phyloP scores from a whole-genome alignment of 2,888 invertebrate genomes.

The Asteroscopus sphinx region DNA sequence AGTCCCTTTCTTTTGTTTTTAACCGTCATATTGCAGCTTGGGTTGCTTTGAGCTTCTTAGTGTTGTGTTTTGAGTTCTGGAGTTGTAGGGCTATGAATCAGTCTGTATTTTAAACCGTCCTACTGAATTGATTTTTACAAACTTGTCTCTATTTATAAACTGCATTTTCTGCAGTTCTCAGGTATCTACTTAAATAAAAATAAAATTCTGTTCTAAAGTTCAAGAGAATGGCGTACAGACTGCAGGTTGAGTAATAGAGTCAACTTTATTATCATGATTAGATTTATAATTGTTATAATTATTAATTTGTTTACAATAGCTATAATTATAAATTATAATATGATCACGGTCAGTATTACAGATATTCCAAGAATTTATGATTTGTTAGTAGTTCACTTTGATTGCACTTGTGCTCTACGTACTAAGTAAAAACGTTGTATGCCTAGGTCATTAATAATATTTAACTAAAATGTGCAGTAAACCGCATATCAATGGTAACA shows the following conservation, averaged over 20 bases:
- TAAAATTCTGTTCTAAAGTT: too few relatives aligned
- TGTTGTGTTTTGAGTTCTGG: slow-evolving; percentile 9
- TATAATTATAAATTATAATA: slow-evolving; percentile 42
- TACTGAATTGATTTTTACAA: too few relatives aligned
- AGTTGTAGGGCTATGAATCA: too few relatives aligned
- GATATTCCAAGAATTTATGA: slow-evolving; percentile 26
- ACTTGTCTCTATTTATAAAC: too few relatives aligned
- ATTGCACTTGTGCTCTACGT: slow-evolving; percentile 37
- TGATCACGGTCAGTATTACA: slow-evolving; percentile 38
- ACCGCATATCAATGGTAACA: too few relatives aligned
- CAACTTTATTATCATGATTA: slow-evolving; percentile 22
- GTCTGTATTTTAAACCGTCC: slow-evolving; percentile 15
- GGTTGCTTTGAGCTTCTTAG: slow-evolving; percentile 29
- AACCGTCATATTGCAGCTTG: slow-evolving; percentile 22
- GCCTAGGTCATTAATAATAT: neutral
- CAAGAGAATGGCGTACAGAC: too few relatives aligned
- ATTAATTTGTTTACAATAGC: slow-evolving; percentile 17
- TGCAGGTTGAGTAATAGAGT: slow-evolving; percentile 10
- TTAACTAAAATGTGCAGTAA: too few relatives aligned
- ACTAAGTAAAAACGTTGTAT: slow-evolving; percentile 38
- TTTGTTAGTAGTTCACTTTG: slow-evolving; percentile 40
- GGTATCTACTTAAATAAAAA: too few relatives aligned
- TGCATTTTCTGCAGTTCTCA: too few relatives aligned
- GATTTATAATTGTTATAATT: slow-evolving; percentile 12
- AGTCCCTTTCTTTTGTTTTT: slow-evolving; percentile 49